These are phyloP conservation scores for Tachystola acroxantha DNA, from an alignment of 2,888 invertebrate species.

Conservation along the genomic window DNA sequence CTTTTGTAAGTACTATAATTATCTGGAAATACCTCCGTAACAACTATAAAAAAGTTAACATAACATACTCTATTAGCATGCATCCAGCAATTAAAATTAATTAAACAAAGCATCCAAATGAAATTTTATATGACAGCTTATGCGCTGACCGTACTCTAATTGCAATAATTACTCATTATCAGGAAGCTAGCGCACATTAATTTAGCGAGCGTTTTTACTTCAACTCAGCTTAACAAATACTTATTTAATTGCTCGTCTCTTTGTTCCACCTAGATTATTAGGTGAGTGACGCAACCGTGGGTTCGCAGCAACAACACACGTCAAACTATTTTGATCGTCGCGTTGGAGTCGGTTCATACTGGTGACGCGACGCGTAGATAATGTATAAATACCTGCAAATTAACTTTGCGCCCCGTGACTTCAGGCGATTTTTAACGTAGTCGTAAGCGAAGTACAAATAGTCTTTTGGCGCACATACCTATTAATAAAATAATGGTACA, in stretches of 20 bases:
- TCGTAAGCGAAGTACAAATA: no score
- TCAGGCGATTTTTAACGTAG: no score
- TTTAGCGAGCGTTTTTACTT: slow-evolving; percentile 62
- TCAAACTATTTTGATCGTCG: slow-evolving; percentile 58
- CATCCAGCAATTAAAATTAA: slow-evolving; percentile 28
- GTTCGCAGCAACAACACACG: slow-evolving; percentile 21
- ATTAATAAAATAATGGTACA: no score
- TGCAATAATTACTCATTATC: slow-evolving; percentile 71
- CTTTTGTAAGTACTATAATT: slow-evolving; percentile 19
- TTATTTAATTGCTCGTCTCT: slow-evolving; percentile 67
- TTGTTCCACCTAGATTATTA: slow-evolving; percentile 61
- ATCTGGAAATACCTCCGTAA: slow-evolving; percentile 21
- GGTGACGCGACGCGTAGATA: no score
- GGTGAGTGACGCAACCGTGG: slow-evolving; percentile 55
- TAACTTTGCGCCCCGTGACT: no score
- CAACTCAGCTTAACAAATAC: slow-evolving; percentile 63
- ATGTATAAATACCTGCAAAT: no score
- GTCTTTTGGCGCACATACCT: no score
- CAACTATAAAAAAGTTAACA: slow-evolving; percentile 25
- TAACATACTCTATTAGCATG: slow-evolving; percentile 23
- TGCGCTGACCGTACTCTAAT: slow-evolving; percentile 61
- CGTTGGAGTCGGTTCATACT: no score
- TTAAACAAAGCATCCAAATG: slow-evolving; percentile 35
- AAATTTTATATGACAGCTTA: slow-evolving; percentile 33
- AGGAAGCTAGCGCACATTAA: slow-evolving; percentile 68